Conservation (phyloP, 1,140 invertebrate species). For the Cotesia vestalis region DNA sequence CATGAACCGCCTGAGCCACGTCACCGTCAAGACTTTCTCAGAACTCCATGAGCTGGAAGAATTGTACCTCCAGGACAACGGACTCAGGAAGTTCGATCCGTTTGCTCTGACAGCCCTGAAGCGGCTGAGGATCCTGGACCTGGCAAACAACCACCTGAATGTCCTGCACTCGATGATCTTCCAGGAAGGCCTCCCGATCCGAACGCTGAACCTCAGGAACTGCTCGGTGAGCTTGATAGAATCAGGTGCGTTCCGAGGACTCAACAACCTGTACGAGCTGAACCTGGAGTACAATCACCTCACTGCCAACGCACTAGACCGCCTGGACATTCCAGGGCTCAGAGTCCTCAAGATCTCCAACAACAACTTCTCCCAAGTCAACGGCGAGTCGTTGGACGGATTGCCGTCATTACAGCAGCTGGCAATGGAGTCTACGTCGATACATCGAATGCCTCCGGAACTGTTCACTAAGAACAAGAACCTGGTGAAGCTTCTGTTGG, state of each 20-base stretch:
- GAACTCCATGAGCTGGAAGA: conserved; percentile 76
- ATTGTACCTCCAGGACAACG: conserved; percentile 71
- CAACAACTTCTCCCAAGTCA: conserved; percentile 80
- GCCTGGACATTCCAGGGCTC: conserved; percentile 78
- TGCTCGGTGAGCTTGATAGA: conserved; percentile 73
- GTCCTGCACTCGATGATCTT: conserved; percentile 70
- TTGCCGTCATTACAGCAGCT: conserved; percentile 79
- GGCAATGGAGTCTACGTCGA: conserved; percentile 71
- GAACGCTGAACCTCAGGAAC: conserved; percentile 69
- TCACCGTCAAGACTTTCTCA: conserved; percentile 75
- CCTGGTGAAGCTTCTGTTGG: conserved; percentile 75
- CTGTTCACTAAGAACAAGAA: conserved; percentile 83
- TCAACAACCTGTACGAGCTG: conserved; percentile 75
- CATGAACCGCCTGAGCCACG: conserved; percentile 74
- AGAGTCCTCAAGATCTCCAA: conserved; percentile 75
- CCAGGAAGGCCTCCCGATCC: conserved; percentile 69
- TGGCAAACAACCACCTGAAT: conserved; percentile 71
- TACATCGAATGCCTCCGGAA: conserved; percentile 72
- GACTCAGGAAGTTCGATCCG: conserved; percentile 68
- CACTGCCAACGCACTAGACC: conserved; percentile 71
- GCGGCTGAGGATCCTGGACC: conserved; percentile 70
- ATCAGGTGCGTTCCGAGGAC: conserved; percentile 70
- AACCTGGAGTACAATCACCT: conserved; percentile 80
- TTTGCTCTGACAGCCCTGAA: conserved; percentile 70
- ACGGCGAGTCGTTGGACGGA: conserved; percentile 75